These are phyloP conservation scores for Erythrocercus mccallii DNA, from an alignment of 2,113 vertebrate genomes.

Conservation along the genomic window DNA sequence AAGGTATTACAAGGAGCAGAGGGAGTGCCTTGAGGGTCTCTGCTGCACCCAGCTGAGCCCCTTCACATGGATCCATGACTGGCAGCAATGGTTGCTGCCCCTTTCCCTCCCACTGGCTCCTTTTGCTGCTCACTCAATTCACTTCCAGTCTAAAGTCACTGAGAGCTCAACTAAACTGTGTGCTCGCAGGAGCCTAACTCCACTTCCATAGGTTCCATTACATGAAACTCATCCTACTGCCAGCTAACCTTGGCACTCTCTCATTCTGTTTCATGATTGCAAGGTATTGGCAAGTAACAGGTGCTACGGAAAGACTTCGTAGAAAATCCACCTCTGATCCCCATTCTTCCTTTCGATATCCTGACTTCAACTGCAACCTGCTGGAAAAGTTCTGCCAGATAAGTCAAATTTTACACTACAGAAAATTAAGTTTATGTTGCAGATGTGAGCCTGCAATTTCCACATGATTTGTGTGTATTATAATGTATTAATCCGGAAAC, in stretches of 20 bases:
- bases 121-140: background rate
- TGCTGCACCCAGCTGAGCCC: background rate
- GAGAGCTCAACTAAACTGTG: background rate
- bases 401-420: background rate
- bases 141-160: background rate
- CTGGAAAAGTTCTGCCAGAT: background rate
- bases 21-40: background rate
- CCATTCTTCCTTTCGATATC: background rate
- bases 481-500: constrained; percentile 28
- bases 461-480: constrained; percentile 12
- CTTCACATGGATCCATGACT: background rate
- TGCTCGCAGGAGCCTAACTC: background rate
- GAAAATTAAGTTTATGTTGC: background rate
- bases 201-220: background rate
- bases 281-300: background rate
- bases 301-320: background rate
- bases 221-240: background rate
- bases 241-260: background rate
- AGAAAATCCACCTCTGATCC: background rate
- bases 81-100: background rate
- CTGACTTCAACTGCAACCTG: background rate
- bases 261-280: background rate
- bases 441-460: constrained; percentile 5
- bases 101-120: background rate
- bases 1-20: background rate